These are phyloP conservation scores for Girardinichthys multiradiatus DNA, from an alignment of 2,113 vertebrate species.

Conservation along the genomic window DNA sequence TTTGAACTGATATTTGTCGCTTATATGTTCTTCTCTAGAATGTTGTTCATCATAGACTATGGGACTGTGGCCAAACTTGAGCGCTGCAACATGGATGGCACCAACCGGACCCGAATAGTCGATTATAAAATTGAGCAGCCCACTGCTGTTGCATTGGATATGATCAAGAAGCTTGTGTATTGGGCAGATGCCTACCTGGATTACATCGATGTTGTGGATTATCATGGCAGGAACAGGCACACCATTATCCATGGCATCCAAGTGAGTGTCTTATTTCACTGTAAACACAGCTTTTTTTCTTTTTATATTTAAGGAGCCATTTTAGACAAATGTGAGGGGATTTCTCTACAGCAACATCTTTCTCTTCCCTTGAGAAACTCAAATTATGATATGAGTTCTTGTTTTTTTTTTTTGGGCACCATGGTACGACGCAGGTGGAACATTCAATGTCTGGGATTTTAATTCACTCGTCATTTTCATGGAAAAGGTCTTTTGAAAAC, in stretches of 20 bases:
- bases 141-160: conserved; percentile 89
- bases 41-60: conserved; percentile 98
- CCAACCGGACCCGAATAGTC: conserved; percentile 90
- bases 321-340: conserved; percentile 9
- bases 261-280: conserved; percentile 81
- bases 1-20: not conserved
- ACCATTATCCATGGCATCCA: conserved; percentile 88
- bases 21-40: conserved; percentile 83
- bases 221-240: conserved; percentile 90
- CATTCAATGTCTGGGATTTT: conserved; percentile 41
- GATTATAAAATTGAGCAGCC: conserved; percentile 91
- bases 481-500: conserved; percentile 46
- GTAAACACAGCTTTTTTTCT: not conserved
- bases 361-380: conserved; percentile 25
- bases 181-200: conserved; percentile 97
- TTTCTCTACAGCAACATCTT: conserved; percentile 15
- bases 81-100: conserved; percentile 96
- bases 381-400: conserved; percentile 33
- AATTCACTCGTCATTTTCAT: conserved; percentile 49
- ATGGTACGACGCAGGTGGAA: conserved; percentile 46
- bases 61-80: conserved; percentile 93
- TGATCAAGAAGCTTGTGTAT: conserved; percentile 94
- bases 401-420: conserved; percentile 19
- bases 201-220: conserved; percentile 94
- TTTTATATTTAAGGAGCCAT: conserved; percentile 2